Evolutionary conservation across 2,888 invertebrate species (phyloP), one percentile per base, ranked within the genome.

Genomic region (Cosmia trapezina): DNA sequence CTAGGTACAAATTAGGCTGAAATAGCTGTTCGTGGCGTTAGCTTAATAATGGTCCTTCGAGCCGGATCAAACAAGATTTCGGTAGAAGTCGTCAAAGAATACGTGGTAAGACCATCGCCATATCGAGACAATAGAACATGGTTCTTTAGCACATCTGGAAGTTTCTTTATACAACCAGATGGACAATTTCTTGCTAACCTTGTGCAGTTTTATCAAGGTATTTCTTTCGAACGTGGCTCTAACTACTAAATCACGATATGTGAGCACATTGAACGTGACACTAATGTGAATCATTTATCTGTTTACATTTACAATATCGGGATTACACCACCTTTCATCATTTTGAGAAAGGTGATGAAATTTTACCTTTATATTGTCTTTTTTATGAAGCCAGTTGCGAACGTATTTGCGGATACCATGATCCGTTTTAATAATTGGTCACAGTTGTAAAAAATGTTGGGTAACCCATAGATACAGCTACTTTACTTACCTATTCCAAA

Each of bases 261-360:
- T 83, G 78, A 73, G 9, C 70, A 81, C 47, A 82, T 51, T 22
- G 56, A 61, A 80, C 80, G 80, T 83, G 80, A 78, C 70, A 73
- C 67, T 74, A 56, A 66, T 67, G 59, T 63, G 22, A 83, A 70
- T 67, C n/a, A 70, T 69, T 61, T 74, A 78, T 83, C 79, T 70
- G 45, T 83, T 60, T 66, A 67, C 65, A 28, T 73, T 63, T 33
- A 22, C 28, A 51, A 17, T 79, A 80, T 67, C 80, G 3, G 17
- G 7, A 66, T 83, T 78, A 70, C 80, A 47, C 47, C 59, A 79
- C 28, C 43, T 78, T 73, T 78, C 56, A 74, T 70, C 54, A 79
- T 79, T 57, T 70, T 64, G 3, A 33, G 28, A 70, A 70, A 56
- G n/a, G 1, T 83, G 47, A 49, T 61, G 70, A 64, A 60, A 80